These are phyloP conservation scores for Acanthurus leucopareius DNA, from an alignment of 2,797 vertebrate species.

Conservation along the genomic window DNA sequence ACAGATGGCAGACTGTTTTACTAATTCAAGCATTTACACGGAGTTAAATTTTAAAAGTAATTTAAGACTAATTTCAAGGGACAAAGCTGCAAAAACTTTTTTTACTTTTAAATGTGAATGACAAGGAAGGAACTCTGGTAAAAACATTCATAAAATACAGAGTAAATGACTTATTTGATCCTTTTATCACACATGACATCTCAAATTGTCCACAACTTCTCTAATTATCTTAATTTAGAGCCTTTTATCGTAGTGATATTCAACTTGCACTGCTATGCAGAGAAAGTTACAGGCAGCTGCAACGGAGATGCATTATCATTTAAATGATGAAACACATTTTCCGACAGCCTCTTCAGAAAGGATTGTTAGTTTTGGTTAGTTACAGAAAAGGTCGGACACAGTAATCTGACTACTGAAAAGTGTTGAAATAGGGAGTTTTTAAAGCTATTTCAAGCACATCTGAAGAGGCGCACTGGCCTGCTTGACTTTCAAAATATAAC, in stretches of 20 bases:
- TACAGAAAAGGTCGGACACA: too few species aligned
- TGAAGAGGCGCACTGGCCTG: neutral
- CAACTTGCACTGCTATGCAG: slow-evolving; percentile 14
- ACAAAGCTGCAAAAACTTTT: neutral
- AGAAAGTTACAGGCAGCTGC: neutral
- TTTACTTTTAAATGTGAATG: neutral
- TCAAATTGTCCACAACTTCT: slow-evolving; percentile 25
- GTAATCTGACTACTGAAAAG: too few species aligned
- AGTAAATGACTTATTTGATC: slow-evolving; percentile 9
- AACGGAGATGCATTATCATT: neutral
- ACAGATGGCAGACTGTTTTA: slow-evolving; percentile 15
- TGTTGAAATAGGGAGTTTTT: neutral
- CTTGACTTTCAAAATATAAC: neutral
- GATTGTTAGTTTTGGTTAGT: too few species aligned
- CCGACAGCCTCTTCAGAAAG: too few species aligned
- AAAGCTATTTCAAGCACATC: neutral
- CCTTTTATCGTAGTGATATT: neutral
- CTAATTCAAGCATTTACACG: slow-evolving; percentile 1
- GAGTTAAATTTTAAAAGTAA: neutral
- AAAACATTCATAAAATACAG: slow-evolving; percentile 1
- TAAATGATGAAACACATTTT: neutral
- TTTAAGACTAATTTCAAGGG: slow-evolving; percentile 1
- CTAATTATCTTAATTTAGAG: slow-evolving; percentile 6
- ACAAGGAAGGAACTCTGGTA: neutral
- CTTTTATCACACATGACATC: slow-evolving; percentile 1